Conservation (phyloP, 2,797 vertebrate genomes). For the Perodicticus potto region DNA sequence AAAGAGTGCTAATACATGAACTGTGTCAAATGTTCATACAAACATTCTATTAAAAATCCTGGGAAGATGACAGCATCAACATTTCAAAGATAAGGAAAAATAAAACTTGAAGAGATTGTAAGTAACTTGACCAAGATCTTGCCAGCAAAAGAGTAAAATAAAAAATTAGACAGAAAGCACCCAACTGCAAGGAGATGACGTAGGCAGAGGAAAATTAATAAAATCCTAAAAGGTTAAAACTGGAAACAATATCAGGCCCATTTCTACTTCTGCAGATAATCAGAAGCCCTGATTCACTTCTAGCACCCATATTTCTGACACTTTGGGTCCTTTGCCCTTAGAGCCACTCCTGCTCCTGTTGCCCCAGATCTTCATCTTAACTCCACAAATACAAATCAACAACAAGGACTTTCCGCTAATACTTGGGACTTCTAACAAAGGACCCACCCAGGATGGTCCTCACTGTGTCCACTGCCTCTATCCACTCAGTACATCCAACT, state of each 20-base stretch:
- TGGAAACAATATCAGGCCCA: not conserved
- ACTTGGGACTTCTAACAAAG: not conserved
- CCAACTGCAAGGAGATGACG: not conserved
- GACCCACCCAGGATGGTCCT: not conserved
- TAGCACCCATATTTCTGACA: not conserved
- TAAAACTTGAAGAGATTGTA: not conserved
- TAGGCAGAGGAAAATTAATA: not conserved
- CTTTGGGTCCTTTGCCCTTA: not conserved
- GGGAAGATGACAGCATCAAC: not conserved
- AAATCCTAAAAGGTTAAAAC: not conserved
- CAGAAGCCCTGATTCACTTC: not conserved
- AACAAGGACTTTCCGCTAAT: not conserved
- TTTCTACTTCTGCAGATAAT: not conserved
- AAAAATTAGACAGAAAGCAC: not conserved
- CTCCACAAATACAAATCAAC: not conserved
- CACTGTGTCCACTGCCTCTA: accelerated
- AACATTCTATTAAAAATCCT: not conserved
- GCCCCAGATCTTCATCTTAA: not conserved
- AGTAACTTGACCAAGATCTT: not conserved
- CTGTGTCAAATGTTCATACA: not conserved
- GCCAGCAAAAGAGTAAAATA: not conserved
- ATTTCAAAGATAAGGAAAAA: not conserved
- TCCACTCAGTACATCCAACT: not conserved
- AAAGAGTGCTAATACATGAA: not conserved
- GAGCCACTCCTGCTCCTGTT: not conserved